Evolutionary conservation across 2,797 vertebrate species (phyloP).

Genomic region (Merluccius polli): DNA sequence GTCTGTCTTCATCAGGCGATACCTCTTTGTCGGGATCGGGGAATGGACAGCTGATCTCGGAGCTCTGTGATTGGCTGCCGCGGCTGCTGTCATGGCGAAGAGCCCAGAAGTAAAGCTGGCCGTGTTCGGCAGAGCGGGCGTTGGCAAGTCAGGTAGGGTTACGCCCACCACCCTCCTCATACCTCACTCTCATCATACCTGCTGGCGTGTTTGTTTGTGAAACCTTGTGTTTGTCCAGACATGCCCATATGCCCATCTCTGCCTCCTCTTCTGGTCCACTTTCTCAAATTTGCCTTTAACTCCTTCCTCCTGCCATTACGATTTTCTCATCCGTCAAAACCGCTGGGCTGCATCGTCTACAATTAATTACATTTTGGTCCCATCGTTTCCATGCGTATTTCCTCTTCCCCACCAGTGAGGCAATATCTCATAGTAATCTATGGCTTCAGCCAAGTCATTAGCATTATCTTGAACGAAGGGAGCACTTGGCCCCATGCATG

Average conservation of each 20-base stretch:
- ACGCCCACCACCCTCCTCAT: background rate
- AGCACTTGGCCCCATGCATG: too few species aligned
- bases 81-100: conserved; percentile 84
- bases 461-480: too few species aligned
- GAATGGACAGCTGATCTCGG: conserved; percentile 61
- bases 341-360: too few species aligned
- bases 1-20: conserved; percentile 39
- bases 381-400: too few species aligned
- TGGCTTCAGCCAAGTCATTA: too few species aligned
- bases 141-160: conserved; percentile 91
- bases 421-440: too few species aligned
- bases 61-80: conserved; percentile 46
- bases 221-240: background rate
- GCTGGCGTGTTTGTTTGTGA: background rate
- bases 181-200: background rate
- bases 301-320: conserved; percentile 4
- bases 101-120: conserved; percentile 93
- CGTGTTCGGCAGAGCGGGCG: conserved; percentile 90
- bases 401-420: too few species aligned
- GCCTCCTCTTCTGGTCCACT: background rate
- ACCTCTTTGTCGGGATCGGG: conserved; percentile 24
- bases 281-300: conserved; percentile 1
- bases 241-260: background rate
- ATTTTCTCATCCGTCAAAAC: background rate
- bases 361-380: too few species aligned